Evolutionary conservation across 1,140 invertebrate genomes (phyloP), one percentile per base, ranked within the genome.

Genomic region (Dendroctonus ponderosae): DNA sequence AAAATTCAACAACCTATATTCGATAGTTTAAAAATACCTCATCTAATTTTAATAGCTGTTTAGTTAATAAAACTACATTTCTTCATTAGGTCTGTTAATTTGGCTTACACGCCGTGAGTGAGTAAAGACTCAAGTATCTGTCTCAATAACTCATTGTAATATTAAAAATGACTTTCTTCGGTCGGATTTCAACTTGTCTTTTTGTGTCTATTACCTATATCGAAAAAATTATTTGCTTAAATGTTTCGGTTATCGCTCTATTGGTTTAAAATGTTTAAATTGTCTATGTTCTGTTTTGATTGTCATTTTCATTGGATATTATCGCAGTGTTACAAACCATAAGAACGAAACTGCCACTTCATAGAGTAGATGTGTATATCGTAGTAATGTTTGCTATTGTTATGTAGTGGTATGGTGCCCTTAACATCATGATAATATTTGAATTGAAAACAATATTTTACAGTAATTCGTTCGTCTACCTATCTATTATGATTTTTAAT

Each of bases 21-120:
- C 49, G 7, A 12, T 51, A 51, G 49, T 51, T 51, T 51, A 51
- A 51, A 11, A 51, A 15, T 51, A 51, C 49, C 49, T 51, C 49
- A 51, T 51, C 9, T 9, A 51, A 11, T 51, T 12, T 51, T 51
- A 7, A 51, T 51, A 12, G 11, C 7, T 11, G 15, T 51, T 51
- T 51, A 8, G 7, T 12, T n/a, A 51, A 15, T 12, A 51, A 46
- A 46, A 11, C 8, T 12, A 46, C 4, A 11, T 48, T 48, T 14
- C 46, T n/a, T 11, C 46, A 8, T 48, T 48, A 48, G 46, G 46
- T 48, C 14, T 11, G 46, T 48, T 48, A 14, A 48, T 48, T 48
- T 48, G 46, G 46, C 46, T 48, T 48, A 11, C 11, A 48, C 14
- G 46, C 46, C 46, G 46, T 14, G 46, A 48, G 46, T 7, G 46